Base-by-base conservation (phyloP, 2,113 vertebrate genomes). In the Chaenogobius annularis region DNA sequence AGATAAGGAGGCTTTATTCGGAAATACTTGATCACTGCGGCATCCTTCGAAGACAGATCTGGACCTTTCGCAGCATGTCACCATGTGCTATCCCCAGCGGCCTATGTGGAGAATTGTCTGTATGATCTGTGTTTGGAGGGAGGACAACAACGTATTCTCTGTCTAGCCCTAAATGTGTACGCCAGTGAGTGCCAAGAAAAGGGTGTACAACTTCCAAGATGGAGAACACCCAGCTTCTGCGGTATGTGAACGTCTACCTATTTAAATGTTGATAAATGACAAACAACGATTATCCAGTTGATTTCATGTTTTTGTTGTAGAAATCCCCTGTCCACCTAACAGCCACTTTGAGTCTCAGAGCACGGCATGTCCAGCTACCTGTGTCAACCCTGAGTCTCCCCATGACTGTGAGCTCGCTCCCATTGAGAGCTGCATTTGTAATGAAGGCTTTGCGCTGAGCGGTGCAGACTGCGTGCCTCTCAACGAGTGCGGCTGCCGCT, bases 331-430 rank as follows among this genome's bases (percentile, higher is more conserved):
- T 0, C 86, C 85, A 12, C 26, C 80, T 19, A 90, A 93, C 63
- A 91, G 92, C 61, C 93, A 91, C 75, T 91, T 88, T 73, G 91
- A 92, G 31, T 19, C 78, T 0, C 68, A 77, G 47, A 85, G 91
- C 0, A 77, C 75, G 46, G 80, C 88, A 66, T 93, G 92, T 43
- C 82, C 88, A 35, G 40, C 89, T 62, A 92, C 88, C 2, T 94
- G 93, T 72, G 40, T 83, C 1, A 78, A 87, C 1, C 72, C 79
- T 9, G 83, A 86, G 0, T 80, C 87, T 15, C 82, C 85, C 0
- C 1, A 75, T 0, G 82, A 79, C 71, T 94, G 93, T 22, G 66
- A 72, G 19, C 69, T 84, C 0, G 87, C 83, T 7, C 19, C 54
- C 17, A 64, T 37, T 3, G 91, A 93, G 64, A 87, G 85, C 72